These are phyloP conservation scores for Drosophila biarmipes DNA, from an alignment of 1,140 invertebrate species.

Conservation along the genomic window DNA sequence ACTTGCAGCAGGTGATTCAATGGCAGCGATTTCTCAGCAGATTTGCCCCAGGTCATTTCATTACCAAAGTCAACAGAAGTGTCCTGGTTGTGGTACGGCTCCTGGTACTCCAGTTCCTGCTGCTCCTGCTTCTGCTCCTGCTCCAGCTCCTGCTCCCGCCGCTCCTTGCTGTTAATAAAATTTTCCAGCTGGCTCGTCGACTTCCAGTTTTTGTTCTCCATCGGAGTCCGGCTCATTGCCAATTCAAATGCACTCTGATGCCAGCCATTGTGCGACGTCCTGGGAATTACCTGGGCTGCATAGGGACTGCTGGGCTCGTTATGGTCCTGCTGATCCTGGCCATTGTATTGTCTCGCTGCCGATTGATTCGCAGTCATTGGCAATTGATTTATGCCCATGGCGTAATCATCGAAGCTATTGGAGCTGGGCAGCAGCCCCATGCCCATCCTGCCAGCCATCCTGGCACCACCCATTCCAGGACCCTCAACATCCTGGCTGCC, in stretches of 20 bases:
- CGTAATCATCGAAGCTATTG: slow-evolving; percentile 44
- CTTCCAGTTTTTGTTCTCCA: slow-evolving; percentile 61
- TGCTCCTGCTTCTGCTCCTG: slow-evolving; percentile 35
- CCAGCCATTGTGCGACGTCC: slow-evolving; percentile 17
- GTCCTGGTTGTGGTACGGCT: slow-evolving; percentile 39
- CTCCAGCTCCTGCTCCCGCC: slow-evolving; percentile 40
- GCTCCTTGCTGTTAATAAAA: slow-evolving; percentile 71
- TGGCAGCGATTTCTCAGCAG: slow-evolving; percentile 70
- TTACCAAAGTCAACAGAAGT: slow-evolving; percentile 75
- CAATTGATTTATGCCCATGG: slow-evolving; percentile 75
- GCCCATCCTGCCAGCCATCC: background rate
- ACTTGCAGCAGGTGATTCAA: slow-evolving; percentile 61
- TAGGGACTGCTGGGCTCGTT: slow-evolving; percentile 2
- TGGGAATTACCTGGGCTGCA: slow-evolving; percentile 6
- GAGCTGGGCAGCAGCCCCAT: background rate
- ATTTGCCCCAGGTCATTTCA: slow-evolving; percentile 75
- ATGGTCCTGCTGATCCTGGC: slow-evolving; percentile 59
- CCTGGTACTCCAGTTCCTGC: slow-evolving; percentile 25
- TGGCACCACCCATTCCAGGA: slow-evolving; percentile 11
- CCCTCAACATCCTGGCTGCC: slow-evolving; percentile 5
- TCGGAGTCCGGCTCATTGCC: slow-evolving; percentile 25
- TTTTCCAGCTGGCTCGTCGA: slow-evolving; percentile 72
- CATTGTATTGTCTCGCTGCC: slow-evolving; percentile 74
- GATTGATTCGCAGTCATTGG: slow-evolving; percentile 74
- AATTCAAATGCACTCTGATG: slow-evolving; percentile 22